Evolutionary conservation across 2,888 invertebrate genomes (phyloP).

Genomic region (Drosophila quinaria): DNA sequence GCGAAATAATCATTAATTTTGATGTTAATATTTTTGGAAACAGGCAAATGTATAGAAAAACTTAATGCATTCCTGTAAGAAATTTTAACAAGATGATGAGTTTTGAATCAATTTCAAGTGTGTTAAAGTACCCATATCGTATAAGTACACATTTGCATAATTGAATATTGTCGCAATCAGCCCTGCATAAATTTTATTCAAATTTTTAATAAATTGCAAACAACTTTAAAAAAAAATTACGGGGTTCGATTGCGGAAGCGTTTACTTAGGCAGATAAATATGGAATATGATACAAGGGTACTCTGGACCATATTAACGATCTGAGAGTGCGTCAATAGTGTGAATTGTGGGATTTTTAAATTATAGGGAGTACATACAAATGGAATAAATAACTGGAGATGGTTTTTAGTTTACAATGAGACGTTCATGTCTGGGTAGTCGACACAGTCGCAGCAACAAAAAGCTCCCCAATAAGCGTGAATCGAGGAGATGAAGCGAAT

Average conservation of each 20-base stretch:
- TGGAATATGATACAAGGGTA: neutral
- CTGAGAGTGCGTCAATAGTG: no score
- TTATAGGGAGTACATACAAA: neutral
- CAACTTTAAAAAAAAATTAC: neutral
- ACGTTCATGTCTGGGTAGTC: neutral
- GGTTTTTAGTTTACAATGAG: conserved; percentile 3
- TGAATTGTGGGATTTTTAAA: neutral
- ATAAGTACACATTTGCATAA: no score
- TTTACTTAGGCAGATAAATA: neutral
- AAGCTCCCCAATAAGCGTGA: conserved; percentile 1
- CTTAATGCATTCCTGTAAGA: no score
- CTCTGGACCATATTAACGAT: neutral
- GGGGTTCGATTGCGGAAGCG: neutral
- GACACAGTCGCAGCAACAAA: neutral
- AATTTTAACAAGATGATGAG: no score
- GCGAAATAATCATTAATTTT: neutral
- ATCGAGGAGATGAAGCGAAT: neutral
- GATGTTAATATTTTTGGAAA: no score
- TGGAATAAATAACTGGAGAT: neutral
- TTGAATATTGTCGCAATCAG: no score
- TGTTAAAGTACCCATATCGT: no score
- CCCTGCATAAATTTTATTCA: no score
- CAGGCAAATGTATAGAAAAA: no score
- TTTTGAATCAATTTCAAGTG: no score
- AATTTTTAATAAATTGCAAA: no score